Conservation (phyloP, 2,113 vertebrate species). For the Gadus chalcogrammus region DNA sequence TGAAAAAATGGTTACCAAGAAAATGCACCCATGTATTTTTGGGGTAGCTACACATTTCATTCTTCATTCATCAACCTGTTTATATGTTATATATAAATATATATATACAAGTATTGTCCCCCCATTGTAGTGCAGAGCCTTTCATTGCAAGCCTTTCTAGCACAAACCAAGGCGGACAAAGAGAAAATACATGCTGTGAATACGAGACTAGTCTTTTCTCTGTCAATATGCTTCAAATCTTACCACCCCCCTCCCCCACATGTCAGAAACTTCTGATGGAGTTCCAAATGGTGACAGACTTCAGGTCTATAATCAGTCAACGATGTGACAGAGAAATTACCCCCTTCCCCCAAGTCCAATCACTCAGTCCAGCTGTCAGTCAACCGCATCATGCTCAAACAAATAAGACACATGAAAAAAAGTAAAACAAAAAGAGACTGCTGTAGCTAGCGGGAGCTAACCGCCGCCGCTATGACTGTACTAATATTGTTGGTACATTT, state of each 20-base stretch:
- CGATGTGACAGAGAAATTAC: slow-evolving; percentile 69
- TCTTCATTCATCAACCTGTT: too few relatives aligned
- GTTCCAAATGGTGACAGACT: slow-evolving; percentile 63
- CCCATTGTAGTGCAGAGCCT: too few relatives aligned
- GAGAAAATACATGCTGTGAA: too few relatives aligned
- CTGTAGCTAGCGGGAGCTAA: neutral
- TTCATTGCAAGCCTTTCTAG: too few relatives aligned
- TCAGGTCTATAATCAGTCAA: slow-evolving; percentile 67
- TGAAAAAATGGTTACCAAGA: too few relatives aligned
- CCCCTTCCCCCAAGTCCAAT: slow-evolving; percentile 63
- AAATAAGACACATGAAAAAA: slow-evolving; percentile 46
- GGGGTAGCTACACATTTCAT: too few relatives aligned
- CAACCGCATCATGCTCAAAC: slow-evolving; percentile 58
- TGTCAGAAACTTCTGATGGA: slow-evolving; percentile 65
- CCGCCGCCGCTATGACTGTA: too few relatives aligned
- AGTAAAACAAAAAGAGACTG: neutral
- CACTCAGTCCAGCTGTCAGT: slow-evolving; percentile 62
- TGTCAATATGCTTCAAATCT: slow-evolving; percentile 43
- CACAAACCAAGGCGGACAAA: too few relatives aligned
- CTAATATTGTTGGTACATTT: too few relatives aligned
- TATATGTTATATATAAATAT: too few relatives aligned
- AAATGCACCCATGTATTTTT: too few relatives aligned
- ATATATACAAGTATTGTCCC: too few relatives aligned
- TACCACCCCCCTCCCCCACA: slow-evolving; percentile 5
- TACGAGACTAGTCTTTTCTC: slow-evolving; percentile 39